A percentile compares a stretch with the other conserved stretches of the same genome.
Conservation (phyloP, 2,113 vertebrate species). For the Madoqua kirkii region DNA sequence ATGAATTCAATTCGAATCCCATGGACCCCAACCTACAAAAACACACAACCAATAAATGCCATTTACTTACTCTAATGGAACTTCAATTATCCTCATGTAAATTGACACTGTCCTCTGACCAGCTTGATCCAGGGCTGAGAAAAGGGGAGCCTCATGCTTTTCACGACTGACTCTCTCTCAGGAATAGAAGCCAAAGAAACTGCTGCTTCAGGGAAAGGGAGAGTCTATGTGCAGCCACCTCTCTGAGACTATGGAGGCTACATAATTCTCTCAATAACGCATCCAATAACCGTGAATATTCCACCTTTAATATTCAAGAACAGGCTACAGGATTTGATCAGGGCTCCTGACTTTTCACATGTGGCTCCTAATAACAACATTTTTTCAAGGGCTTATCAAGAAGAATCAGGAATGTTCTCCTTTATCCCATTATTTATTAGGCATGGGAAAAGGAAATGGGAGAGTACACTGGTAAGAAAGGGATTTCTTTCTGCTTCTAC, state of each 20-base stretch:
- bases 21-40: slow-evolving; percentile 88
- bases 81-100: slow-evolving; percentile 2
- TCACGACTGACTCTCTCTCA: neutral
- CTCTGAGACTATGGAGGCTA: neutral
- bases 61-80: slow-evolving; percentile 48
- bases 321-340: neutral
- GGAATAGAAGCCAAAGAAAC: neutral
- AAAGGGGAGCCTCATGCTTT: slow-evolving; percentile 17
- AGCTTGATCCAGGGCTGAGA: neutral
- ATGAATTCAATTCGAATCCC: slow-evolving; percentile 90
- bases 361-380: neutral
- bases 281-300: neutral
- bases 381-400: neutral
- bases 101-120: neutral
- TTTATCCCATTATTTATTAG: neutral
- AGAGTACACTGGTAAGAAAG: neutral
- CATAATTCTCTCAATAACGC: neutral
- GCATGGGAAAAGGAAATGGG: neutral
- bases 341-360: neutral
- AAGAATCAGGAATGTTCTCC: neutral
- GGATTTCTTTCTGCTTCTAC: neutral
- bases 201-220: neutral
- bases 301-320: neutral
- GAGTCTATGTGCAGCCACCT: neutral
- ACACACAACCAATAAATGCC: slow-evolving; percentile 71